Evolutionary conservation across 1,140 invertebrate genomes (phyloP), one percentile per base, ranked within the genome.

Genomic region (Trissolcus basalis): DNA sequence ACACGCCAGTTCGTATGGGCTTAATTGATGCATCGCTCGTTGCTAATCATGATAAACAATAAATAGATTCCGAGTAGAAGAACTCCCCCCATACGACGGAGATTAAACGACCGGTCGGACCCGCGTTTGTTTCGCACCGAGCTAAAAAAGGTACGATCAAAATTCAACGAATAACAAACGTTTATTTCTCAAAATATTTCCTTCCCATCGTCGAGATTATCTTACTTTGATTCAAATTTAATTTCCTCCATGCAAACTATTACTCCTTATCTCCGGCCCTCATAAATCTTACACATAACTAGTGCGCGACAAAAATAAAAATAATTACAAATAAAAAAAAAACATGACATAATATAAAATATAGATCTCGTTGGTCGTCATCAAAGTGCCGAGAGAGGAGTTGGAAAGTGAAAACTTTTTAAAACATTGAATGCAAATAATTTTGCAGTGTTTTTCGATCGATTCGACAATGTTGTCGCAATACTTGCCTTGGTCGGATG

Each of bases 11-110:
- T 48, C 70, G 67, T 73, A 71, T 56, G 54, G 50, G 60, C 68
- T 79, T 85, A 85, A 84, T 83, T 84, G 83, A 85, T 85, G 81
- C 81, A 82, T 85, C 80, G 82, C 77, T 78, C 74, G 78, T 78
- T 75, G 77, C 79, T 82, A 82, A 83, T 83, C 80, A 82, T 82
- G 80, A 83, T 82, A 83, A 85, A 85, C 81, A 83, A 85, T 85
- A 83, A 85, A 83, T 82, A 83, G 80, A 83, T 81, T 81, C 76
- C 69, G 56, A 60, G 77, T 44, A 50, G 63, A 75, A 78, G 78
- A 77, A 67, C 36, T 39, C 36, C 36, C 36, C 49, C 54, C 47
- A 36, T n/a, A 44, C 55, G 50, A 50, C 53, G 27, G 33, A 64
- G 60, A 67, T 65, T 56, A 76, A 76, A 65, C 43, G 48, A 53